Evolutionary conservation across 2,113 vertebrate species (phyloP).

Genomic region (Lepus americanus): DNA sequence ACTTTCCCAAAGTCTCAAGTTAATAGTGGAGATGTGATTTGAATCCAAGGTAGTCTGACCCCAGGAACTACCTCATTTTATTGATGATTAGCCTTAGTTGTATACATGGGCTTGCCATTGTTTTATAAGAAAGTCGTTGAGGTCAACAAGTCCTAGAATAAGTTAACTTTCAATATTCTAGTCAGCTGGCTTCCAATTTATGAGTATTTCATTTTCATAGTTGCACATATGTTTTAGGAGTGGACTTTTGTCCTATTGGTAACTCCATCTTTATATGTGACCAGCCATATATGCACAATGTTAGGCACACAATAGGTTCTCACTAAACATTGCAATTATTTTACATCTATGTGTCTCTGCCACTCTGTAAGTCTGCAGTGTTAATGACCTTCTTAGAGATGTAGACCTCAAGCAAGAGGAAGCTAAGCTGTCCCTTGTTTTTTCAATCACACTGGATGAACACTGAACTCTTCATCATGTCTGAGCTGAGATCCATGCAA

Average conservation of each 20-base stretch:
- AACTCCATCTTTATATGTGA: background rate
- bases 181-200: constrained; percentile 3
- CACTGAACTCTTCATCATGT: background rate
- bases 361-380: background rate
- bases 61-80: background rate
- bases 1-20: background rate
- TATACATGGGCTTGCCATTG: constrained; percentile 25
- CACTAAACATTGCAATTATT: background rate
- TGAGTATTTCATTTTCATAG: constrained; percentile 38
- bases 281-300: background rate
- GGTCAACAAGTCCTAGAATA: constrained; percentile 28
- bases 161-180: constrained; percentile 1
- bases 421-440: constrained; percentile 38
- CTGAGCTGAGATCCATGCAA: constrained; percentile 8
- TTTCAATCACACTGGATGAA: background rate
- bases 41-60: background rate
- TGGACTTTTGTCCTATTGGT: background rate
- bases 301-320: background rate
- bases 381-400: background rate
- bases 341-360: background rate
- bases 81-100: constrained; percentile 26
- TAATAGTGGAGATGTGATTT: background rate
- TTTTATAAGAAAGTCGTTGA: constrained; percentile 33
- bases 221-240: constrained; percentile 24
- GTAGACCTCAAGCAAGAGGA: constrained; percentile 17